phyloP scores from a whole-genome alignment of 2,113 vertebrate genomes.

The Stomatorhinus ivindoensis region DNA sequence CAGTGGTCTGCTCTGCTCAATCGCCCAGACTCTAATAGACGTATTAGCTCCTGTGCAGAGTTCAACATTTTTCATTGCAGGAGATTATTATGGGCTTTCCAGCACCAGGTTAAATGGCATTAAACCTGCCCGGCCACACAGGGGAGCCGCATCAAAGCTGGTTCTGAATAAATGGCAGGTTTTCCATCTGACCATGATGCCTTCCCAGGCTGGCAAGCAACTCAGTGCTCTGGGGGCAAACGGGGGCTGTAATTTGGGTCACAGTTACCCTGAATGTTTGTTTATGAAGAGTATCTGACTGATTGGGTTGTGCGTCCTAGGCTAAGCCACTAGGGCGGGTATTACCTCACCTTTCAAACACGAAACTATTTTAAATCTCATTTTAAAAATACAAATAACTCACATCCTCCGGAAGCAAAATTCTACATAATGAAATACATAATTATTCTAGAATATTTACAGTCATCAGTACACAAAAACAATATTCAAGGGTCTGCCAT shows the following conservation, averaged over 20 bases:
- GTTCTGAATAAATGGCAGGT: constrained; percentile 37
- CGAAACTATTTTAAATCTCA: not conserved
- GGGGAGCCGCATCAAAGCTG: constrained; percentile 37
- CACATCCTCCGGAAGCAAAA: not conserved
- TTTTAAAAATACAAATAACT: not conserved
- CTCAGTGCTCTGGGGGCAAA: not conserved
- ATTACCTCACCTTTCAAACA: not conserved
- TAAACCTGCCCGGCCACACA: not conserved
- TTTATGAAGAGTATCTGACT: not conserved
- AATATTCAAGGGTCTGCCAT: not conserved
- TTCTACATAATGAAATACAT: not conserved
- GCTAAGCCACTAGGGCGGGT: not conserved
- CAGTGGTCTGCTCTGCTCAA: not conserved
- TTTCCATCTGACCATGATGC: constrained; percentile 40
- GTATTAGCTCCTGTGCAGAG: not conserved
- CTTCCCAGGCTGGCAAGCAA: not conserved
- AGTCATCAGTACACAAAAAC: not conserved
- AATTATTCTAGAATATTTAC: not conserved
- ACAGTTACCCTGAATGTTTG: not conserved
- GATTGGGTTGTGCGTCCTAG: not conserved
- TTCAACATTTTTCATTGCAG: constrained; percentile 44
- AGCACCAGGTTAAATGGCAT: not conserved
- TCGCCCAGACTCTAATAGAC: not conserved
- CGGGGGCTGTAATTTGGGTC: not conserved
- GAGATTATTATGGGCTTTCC: not conserved